phyloP scores from a whole-genome alignment of 2,888 invertebrate genomes.

The Orchesellides sinensis region DNA sequence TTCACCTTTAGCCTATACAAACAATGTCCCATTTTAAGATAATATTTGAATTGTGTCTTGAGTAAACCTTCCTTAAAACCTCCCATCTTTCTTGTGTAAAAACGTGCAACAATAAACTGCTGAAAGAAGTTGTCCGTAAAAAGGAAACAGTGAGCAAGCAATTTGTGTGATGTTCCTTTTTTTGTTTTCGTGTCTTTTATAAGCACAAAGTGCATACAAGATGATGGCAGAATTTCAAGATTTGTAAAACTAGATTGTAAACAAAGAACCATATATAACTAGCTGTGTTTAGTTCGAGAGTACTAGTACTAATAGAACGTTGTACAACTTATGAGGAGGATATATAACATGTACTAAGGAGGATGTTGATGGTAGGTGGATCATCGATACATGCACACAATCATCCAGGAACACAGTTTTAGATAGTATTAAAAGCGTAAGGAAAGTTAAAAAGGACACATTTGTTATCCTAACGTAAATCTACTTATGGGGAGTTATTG shows the following conservation, averaged over 20 bases:
- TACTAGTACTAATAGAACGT: too few species aligned
- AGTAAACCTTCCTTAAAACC: background rate
- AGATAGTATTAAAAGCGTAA: background rate
- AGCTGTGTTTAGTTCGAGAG: too few species aligned
- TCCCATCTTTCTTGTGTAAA: too few species aligned
- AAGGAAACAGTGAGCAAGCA: background rate
- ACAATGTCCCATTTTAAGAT: slow-evolving; percentile 4
- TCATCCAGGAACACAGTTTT: too few species aligned
- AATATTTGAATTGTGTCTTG: slow-evolving; percentile 27
- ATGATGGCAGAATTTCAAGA: background rate
- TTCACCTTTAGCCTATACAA: slow-evolving; percentile 2
- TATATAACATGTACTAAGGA: background rate
- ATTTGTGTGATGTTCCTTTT: background rate
- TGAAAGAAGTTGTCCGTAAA: too few species aligned
- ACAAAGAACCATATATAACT: too few species aligned
- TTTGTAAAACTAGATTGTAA: background rate
- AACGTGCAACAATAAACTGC: background rate
- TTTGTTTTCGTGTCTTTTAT: background rate
- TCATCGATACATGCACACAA: too few species aligned
- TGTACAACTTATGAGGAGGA: background rate
- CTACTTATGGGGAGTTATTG: background rate
- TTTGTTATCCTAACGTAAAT: slow-evolving; percentile 1
- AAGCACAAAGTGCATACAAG: background rate
- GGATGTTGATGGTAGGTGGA: too few species aligned
- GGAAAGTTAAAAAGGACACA: background rate